Evolutionary conservation across 1,140 invertebrate genomes (phyloP).

Genomic region (Saccostrea glomerata): DNA sequence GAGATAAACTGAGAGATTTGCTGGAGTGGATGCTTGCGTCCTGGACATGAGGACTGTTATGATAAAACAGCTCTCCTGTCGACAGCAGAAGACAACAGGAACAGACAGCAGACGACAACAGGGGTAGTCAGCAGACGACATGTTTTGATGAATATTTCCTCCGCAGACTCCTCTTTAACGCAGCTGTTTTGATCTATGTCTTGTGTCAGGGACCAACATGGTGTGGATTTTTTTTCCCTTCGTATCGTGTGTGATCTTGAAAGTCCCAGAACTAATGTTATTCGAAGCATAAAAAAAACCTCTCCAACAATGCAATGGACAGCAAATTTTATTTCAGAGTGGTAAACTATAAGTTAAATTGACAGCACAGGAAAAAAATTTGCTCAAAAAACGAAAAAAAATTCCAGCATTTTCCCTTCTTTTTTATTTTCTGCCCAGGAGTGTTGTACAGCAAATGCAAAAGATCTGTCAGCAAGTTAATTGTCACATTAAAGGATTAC

Average conservation of each 20-base stretch:
- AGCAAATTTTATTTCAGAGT: not conserved
- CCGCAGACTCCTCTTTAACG: not conserved
- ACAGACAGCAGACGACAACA: too few species aligned
- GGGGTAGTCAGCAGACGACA: not conserved
- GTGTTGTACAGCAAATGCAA: not conserved
- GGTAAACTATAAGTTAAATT: not conserved
- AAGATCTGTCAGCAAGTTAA: conserved; percentile 34
- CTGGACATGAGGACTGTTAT: conserved; percentile 5
- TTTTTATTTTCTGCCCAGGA: not conserved
- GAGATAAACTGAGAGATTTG: conserved; percentile 19
- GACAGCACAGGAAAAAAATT: not conserved
- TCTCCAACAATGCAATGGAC: too few species aligned
- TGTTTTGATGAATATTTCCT: not conserved
- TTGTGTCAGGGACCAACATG: not conserved
- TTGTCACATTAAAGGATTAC: conserved; percentile 27
- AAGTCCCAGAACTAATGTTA: not conserved
- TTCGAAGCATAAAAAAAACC: too few species aligned
- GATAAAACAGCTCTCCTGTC: conserved; percentile 17
- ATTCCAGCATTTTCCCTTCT: not conserved
- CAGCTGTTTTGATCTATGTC: not conserved
- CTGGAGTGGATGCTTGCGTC: not conserved
- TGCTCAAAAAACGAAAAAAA: not conserved
- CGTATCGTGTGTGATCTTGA: not conserved
- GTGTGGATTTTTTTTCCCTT: not conserved
- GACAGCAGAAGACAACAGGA: too few species aligned